Conservation (phyloP, 2,113 vertebrate species). For the Ceyx melanurus region DNA sequence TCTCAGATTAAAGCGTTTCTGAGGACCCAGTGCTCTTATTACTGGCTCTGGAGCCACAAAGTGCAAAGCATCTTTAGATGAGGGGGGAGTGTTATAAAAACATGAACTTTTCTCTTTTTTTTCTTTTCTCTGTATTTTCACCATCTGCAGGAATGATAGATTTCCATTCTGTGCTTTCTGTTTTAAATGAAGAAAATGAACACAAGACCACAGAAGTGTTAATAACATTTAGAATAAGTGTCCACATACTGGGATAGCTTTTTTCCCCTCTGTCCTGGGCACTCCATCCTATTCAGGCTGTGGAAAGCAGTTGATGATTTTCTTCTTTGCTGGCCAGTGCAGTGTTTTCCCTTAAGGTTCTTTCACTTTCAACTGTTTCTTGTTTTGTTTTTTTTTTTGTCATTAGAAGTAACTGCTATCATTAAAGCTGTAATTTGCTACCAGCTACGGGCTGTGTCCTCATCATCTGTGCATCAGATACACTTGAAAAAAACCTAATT, state of each 20-base stretch:
- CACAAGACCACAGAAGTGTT: neutral
- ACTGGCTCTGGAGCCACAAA: neutral
- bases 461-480: neutral
- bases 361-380: neutral
- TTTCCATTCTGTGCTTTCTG: neutral
- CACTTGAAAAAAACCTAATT: neutral
- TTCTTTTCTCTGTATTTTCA: neutral
- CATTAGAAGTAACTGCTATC: neutral
- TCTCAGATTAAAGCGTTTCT: neutral
- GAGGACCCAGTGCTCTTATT: neutral
- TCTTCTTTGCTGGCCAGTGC: neutral
- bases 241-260: neutral
- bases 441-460: neutral
- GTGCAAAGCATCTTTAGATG: neutral
- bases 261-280: neutral
- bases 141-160: neutral
- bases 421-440: neutral
- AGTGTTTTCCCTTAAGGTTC: neutral
- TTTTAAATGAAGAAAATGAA: constrained; percentile 1
- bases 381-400: neutral
- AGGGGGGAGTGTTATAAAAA: neutral
- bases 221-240: neutral
- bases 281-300: neutral
- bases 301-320: neutral
- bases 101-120: neutral